Conservation (phyloP, 2,888 invertebrate species). For the Mellilla xanthometata region DNA sequence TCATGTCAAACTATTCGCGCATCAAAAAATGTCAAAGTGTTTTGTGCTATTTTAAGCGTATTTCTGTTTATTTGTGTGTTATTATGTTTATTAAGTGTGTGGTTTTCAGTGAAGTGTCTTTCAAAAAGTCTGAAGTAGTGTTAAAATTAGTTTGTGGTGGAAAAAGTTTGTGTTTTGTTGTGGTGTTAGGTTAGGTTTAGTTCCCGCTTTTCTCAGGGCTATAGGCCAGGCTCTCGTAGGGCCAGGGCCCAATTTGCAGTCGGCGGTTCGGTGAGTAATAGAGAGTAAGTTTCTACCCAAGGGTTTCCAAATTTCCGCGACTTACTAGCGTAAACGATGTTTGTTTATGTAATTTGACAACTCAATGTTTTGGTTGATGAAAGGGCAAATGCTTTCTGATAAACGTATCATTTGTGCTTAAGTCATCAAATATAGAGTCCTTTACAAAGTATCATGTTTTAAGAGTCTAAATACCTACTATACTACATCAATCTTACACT, state of each 20-base stretch:
- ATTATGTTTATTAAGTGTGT: conserved; percentile 23
- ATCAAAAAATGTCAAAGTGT: conserved; percentile 65
- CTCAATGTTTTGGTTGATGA: conserved; percentile 24
- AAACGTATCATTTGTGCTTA: conserved; percentile 17
- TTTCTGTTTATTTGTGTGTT: conserved; percentile 38
- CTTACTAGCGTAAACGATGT: conserved; percentile 6
- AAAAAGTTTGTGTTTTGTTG: conserved; percentile 48
- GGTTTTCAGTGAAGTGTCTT: conserved; percentile 20
- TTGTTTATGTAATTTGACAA: conserved; percentile 25
- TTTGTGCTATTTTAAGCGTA: conserved; percentile 62
- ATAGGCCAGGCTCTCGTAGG: conserved; percentile 19
- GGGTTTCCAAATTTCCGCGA: conserved; percentile 55
- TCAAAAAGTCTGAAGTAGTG: conserved; percentile 13
- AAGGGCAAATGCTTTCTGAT: conserved; percentile 22
- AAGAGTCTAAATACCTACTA: not conserved
- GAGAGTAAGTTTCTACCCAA: conserved; percentile 61
- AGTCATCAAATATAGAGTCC: not conserved
- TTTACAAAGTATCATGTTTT: not conserved
- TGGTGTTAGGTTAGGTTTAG: conserved; percentile 72
- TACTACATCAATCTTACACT: not conserved
- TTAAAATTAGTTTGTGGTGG: conserved; percentile 30
- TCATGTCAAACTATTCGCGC: conserved; percentile 40
- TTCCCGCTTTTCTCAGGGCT: conserved; percentile 69
- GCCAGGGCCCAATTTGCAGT: conserved; percentile 43
- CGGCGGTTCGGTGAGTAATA: conserved; percentile 77